Evolutionary conservation across 2,888 invertebrate genomes (phyloP).

Genomic region (Leptinotarsa rubiginosa): DNA sequence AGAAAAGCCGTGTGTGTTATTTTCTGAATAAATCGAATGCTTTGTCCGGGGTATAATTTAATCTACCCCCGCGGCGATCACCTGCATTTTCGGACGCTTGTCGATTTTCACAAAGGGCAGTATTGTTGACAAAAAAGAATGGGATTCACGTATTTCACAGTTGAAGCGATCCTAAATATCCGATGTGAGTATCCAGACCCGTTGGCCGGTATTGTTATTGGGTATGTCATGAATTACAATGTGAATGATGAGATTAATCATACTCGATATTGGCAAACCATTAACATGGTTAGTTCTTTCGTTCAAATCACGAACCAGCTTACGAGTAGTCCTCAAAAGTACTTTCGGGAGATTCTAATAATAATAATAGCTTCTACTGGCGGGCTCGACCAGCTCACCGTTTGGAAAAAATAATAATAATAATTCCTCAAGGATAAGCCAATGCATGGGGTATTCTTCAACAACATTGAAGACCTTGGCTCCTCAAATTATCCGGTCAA

Average conservation of each 20-base stretch:
- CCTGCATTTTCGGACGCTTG: slow-evolving; percentile 20
- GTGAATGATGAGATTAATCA: not conserved
- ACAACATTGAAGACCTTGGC: too few relatives aligned
- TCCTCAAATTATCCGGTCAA: too few relatives aligned
- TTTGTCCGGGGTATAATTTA: slow-evolving; percentile 46
- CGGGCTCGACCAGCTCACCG: too few relatives aligned
- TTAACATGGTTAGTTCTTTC: too few relatives aligned
- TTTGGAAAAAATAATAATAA: too few relatives aligned
- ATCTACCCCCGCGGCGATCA: slow-evolving; percentile 29
- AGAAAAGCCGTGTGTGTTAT: slow-evolving; percentile 48
- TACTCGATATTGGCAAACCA: too few relatives aligned
- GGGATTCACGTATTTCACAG: not conserved
- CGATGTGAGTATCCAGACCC: not conserved
- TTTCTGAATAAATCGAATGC: slow-evolving; percentile 56
- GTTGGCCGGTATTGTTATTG: not conserved
- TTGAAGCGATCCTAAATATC: not conserved
- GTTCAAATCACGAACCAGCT: too few relatives aligned
- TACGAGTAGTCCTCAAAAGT: too few relatives aligned
- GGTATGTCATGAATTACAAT: not conserved
- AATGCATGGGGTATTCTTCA: too few relatives aligned
- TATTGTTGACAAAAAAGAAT: slow-evolving; percentile 14
- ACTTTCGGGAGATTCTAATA: too few relatives aligned
- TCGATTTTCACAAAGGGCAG: slow-evolving; percentile 17
- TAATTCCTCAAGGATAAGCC: too few relatives aligned
- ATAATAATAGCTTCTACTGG: too few relatives aligned